Evolutionary conservation across 2,888 invertebrate genomes (phyloP), one percentile per base, ranked within the genome.

Genomic region (Chironomus tentans): DNA sequence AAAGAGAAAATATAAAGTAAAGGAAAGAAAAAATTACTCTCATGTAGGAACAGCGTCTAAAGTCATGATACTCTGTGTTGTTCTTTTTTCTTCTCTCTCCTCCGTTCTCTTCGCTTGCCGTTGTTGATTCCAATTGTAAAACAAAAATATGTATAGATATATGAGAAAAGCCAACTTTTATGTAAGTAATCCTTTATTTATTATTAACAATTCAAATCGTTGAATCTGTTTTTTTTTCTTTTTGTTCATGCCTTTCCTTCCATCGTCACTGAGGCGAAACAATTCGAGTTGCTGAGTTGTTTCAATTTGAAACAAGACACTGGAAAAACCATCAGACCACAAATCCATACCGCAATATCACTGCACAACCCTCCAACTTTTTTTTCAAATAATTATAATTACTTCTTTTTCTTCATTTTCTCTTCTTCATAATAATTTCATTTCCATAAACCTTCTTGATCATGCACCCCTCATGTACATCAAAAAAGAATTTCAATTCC

Each of bases 281-380:
- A 22, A 46, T 15, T 38, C 21, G 46, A 28, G 46, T 38, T 38
- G 46, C n/a, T 68, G 70, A 18, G n/a, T 70, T 70, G 70, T 70
- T 65, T 65, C 21, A 24, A 13, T 24, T 65, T 22, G 21, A 68
- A 68, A n/a, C 46, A 46, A 71, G 56, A 71, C n/a, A 71, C 24
- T 71, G 71, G 68, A 71, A 71, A 71, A 71, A 71, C 47, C 71
- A 71, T 71, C 71, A 71, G 71, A 71, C 71, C 71, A 56, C 71
- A 71, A 71, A 71, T 71, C 71, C 56, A 70, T 70, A 48, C 48
- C 48, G 47, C 21, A 47, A 68, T 68, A 68, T 68, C 46, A 71
- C 50, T 71, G 65, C 65, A 65, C 65, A 65, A 65, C 65, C 65
- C 65, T 65, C 24, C 21, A 65, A 38, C 38, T 10, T 38, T 38